Conservation (phyloP, 2,113 vertebrate genomes). For the Boulengeromyrus knoepffleri region DNA sequence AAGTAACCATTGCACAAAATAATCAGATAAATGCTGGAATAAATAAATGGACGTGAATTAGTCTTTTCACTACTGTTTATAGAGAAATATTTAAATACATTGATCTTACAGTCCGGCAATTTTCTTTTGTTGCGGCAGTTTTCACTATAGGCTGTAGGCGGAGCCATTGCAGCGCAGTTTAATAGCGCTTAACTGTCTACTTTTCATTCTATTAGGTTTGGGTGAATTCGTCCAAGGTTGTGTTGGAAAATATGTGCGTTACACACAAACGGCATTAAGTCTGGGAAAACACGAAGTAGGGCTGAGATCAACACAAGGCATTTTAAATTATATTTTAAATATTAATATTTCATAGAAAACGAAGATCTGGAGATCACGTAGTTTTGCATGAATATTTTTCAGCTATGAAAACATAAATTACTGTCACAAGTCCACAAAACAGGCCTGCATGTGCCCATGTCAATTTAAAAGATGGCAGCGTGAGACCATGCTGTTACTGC, state of each 20-base stretch:
- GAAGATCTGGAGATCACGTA: not conserved
- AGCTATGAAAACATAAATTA: not conserved
- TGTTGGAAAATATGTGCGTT: not conserved
- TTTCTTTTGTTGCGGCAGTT: not conserved
- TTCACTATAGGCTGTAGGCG: not conserved
- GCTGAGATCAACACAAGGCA: not conserved
- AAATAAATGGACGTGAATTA: not conserved
- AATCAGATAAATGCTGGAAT: not conserved
- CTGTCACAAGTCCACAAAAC: not conserved
- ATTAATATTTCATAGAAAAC: not conserved
- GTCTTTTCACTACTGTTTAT: not conserved
- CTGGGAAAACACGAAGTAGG: not conserved
- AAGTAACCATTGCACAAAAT: not conserved
- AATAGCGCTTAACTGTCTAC: not conserved
- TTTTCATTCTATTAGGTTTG: not conserved
- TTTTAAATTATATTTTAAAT: not conserved
- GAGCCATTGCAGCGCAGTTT: not conserved
- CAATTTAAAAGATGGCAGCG: not conserved
- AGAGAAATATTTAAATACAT: not conserved
- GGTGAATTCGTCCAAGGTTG: not conserved
- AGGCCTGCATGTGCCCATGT: not conserved
- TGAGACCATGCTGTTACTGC: not conserved
- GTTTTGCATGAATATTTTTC: not conserved
- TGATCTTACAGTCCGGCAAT: not conserved
- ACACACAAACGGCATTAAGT: not conserved